These are phyloP conservation scores for Lepidocolaptes lacrymiger DNA, from an alignment of 2,797 vertebrate species.

Conservation along the genomic window DNA sequence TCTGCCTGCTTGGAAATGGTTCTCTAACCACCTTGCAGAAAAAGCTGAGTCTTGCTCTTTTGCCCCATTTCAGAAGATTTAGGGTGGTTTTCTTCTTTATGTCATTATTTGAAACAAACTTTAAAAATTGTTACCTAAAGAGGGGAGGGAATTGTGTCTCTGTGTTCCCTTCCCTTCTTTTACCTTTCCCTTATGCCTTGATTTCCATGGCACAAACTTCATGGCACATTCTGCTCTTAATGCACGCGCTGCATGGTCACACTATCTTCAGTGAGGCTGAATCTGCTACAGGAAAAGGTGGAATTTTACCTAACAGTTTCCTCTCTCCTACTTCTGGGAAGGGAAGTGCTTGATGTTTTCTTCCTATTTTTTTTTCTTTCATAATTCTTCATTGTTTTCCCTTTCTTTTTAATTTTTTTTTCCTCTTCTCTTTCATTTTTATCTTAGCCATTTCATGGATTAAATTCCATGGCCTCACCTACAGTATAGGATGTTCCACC, in stretches of 20 bases:
- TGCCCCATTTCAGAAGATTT: not conserved
- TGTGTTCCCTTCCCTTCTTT: not conserved
- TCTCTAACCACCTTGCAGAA: not conserved
- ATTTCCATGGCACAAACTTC: not conserved
- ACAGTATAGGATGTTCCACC: not conserved
- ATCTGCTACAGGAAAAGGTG: not conserved
- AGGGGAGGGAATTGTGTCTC: not conserved
- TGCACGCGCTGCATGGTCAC: not conserved
- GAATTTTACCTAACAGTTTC: not conserved
- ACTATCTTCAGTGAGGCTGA: fast-evolving
- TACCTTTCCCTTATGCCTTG: not conserved
- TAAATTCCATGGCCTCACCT: not conserved
- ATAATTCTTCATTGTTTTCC: fast-evolving
- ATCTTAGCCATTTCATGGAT: not conserved
- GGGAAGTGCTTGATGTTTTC: fast-evolving
- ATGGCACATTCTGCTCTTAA: not conserved
- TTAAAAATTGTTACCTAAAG: not conserved
- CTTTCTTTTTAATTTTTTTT: fast-evolving
- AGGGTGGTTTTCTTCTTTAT: not conserved
- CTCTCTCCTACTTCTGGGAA: not conserved
- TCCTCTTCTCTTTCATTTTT: not conserved
- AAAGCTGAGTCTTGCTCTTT: not conserved
- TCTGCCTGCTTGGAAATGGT: not conserved
- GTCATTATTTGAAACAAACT: not conserved
- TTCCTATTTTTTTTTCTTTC: fast-evolving